Evolutionary conservation across 1,140 invertebrate species (phyloP).

Genomic region (Bemisia tabaci): DNA sequence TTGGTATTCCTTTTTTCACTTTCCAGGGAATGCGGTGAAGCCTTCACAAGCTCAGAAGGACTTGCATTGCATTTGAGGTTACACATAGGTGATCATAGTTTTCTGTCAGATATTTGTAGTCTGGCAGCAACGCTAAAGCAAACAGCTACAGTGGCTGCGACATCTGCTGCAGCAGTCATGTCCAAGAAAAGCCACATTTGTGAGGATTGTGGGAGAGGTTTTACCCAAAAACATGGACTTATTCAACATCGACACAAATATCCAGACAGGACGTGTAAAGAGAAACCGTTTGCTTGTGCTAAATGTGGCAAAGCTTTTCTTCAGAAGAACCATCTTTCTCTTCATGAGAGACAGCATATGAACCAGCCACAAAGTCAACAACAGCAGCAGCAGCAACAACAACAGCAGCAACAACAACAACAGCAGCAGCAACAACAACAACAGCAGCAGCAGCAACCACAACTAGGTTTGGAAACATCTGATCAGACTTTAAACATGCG

Average conservation of each 20-base stretch:
- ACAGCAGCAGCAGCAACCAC: neutral
- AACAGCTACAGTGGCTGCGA: constrained; percentile 24
- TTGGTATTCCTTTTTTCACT: constrained; percentile 9
- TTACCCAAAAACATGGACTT: constrained; percentile 65
- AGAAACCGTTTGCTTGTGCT: constrained; percentile 63
- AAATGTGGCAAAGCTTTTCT: constrained; percentile 78
- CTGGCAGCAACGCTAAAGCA: constrained; percentile 54
- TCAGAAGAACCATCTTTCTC: constrained; percentile 64
- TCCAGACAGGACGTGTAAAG: constrained; percentile 62
- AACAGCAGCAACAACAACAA: neutral
- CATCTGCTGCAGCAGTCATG: constrained; percentile 22
- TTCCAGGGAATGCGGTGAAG: constrained; percentile 45
- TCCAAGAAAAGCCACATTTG: constrained; percentile 62
- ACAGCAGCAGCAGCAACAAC: neutral
- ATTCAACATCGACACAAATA: constrained; percentile 59
- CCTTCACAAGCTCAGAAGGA: constrained; percentile 53
- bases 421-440: neutral
- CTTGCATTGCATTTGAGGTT: constrained; percentile 61
- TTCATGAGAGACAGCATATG: constrained; percentile 69
- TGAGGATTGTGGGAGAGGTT: constrained; percentile 67
- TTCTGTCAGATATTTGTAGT: constrained; percentile 71
- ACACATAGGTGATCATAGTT: constrained; percentile 68
- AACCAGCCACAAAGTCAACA: constrained; percentile 35
- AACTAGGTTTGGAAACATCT: neutral
- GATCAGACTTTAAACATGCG: neutral